phyloP scores from a whole-genome alignment of 37 sponge, comb jelly and placozoan genomes.

The Petrosia ficiformis region DNA sequence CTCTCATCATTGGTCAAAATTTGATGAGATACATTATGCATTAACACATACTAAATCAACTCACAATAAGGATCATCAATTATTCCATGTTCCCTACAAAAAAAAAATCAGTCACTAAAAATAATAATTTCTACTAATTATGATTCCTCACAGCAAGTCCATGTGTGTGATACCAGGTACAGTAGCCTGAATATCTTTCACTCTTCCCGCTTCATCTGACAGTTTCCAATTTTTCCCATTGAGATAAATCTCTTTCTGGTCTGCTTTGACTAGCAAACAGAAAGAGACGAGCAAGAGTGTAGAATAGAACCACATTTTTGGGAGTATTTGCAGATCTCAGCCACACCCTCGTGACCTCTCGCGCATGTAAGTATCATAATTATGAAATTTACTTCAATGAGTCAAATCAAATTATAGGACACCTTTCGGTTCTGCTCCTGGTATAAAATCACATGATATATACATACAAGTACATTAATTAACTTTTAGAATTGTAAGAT shows the following conservation, averaged over 20 bases:
- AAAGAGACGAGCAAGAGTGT: not conserved
- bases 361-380: too few relatives aligned
- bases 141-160: slow-evolving; percentile 60
- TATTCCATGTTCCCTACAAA: slow-evolving; percentile 41
- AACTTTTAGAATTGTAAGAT: not conserved
- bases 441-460: too few relatives aligned
- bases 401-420: too few relatives aligned
- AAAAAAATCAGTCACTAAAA: not conserved
- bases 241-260: slow-evolving; percentile 38
- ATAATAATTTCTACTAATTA: not conserved
- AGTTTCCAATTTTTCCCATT: slow-evolving; percentile 44
- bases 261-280: not conserved
- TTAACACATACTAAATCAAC: not conserved
- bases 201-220: slow-evolving; percentile 30
- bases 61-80: slow-evolving; percentile 84
- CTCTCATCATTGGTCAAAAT: not conserved
- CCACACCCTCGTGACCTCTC: too few relatives aligned
- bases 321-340: too few relatives aligned
- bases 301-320: too few relatives aligned
- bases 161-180: slow-evolving; percentile 87
- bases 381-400: too few relatives aligned
- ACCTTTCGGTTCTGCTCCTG: too few relatives aligned
- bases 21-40: not conserved
- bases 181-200: slow-evolving; percentile 30
- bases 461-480: slow-evolving; percentile 4